A percentile compares a stretch with the other conserved stretches of the same genome.
Conservation (phyloP, 2,113 vertebrate species). For the Ageneiosus marmoratus region DNA sequence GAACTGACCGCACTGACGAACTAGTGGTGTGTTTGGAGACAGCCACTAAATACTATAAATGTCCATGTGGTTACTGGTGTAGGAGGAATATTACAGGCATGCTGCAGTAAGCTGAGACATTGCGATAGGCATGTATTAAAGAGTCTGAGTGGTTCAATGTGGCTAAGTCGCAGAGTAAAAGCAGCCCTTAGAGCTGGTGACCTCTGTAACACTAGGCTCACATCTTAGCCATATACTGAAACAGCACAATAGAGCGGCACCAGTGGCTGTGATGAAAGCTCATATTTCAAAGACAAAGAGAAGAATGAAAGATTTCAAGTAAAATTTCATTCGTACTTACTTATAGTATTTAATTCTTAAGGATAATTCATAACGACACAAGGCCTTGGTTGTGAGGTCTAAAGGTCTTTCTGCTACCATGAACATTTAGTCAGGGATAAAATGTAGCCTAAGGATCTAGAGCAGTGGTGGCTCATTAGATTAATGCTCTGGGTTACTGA, state of each 20-base stretch:
- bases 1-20: slow-evolving; percentile 18
- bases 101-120: slow-evolving; percentile 25
- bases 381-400: neutral
- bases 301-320: neutral
- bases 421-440: neutral
- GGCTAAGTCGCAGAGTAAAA: slow-evolving; percentile 14
- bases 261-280: neutral
- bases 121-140: slow-evolving; percentile 43
- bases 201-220: slow-evolving; percentile 38
- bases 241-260: neutral
- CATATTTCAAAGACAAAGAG: slow-evolving; percentile 13
- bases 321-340: neutral
- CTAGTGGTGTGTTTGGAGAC: slow-evolving; percentile 40
- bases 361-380: too few relatives aligned
- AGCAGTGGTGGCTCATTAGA: too few relatives aligned
- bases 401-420: neutral
- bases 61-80: slow-evolving; percentile 45
- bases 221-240: neutral
- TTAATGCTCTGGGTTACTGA: too few relatives aligned
- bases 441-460: neutral
- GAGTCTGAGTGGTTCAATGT: slow-evolving; percentile 42
- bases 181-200: slow-evolving; percentile 19
- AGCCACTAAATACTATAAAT: slow-evolving; percentile 50
- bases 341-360: too few relatives aligned
- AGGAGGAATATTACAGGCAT: slow-evolving; percentile 37